Percentiles rank a stretch among this genome's conserved stretches.
These are phyloP conservation scores for Brenthis daphne DNA, from an alignment of 2,888 invertebrate species.

Conservation along the genomic window DNA sequence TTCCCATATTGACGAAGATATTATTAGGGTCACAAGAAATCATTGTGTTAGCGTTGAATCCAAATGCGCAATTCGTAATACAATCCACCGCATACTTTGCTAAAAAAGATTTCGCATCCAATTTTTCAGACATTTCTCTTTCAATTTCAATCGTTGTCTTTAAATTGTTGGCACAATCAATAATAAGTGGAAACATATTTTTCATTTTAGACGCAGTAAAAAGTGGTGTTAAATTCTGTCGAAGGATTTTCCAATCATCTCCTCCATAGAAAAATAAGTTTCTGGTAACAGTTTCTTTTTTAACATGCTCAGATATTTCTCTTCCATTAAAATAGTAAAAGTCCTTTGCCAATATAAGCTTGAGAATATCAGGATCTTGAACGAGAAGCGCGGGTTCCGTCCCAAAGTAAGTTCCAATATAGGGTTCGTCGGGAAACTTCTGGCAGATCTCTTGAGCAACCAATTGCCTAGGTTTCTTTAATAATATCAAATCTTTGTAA, in stretches of 20 bases:
- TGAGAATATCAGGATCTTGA: constrained; percentile 59
- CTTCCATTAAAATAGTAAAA: constrained; percentile 64
- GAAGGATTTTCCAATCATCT: constrained; percentile 60
- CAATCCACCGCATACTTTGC: constrained; percentile 59
- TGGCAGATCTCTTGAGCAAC: constrained; percentile 51
- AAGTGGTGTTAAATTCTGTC: constrained; percentile 62
- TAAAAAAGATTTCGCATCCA: constrained; percentile 49
- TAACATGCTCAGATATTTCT: constrained; percentile 50
- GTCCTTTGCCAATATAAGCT: constrained; percentile 58
- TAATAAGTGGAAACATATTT: constrained; percentile 63
- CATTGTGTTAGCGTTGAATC: constrained; percentile 55
- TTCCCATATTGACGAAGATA: constrained; percentile 49
- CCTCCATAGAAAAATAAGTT: constrained; percentile 58
- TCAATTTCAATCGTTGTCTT: constrained; percentile 51
- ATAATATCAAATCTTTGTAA: constrained; percentile 52
- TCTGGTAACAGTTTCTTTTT: constrained; percentile 52
- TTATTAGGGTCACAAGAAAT: constrained; percentile 44
- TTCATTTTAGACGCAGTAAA: constrained; percentile 66
- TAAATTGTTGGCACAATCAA: constrained; percentile 50
- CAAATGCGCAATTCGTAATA: constrained; percentile 57
- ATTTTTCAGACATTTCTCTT: constrained; percentile 20
- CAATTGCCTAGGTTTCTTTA: constrained; percentile 48
- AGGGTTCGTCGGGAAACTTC: constrained; percentile 54
- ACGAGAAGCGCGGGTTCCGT: constrained; percentile 61
- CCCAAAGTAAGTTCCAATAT: constrained; percentile 62